Percentiles rank a stretch among this genome's conserved stretches.
phyloP scores from a whole-genome alignment of 2,888 invertebrate species.

The Apotomis turbidana region DNA sequence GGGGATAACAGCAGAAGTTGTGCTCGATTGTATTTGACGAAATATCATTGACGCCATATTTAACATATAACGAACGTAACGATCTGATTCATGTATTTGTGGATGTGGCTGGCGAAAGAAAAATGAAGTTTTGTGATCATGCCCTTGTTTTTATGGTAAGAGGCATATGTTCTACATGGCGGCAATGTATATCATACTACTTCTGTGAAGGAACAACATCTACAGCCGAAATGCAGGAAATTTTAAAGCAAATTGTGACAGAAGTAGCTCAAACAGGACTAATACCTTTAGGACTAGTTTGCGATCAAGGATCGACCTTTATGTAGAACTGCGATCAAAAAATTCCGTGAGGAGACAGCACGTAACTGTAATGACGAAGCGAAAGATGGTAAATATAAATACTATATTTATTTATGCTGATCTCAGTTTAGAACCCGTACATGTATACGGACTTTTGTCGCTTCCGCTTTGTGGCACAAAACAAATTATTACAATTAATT shows the following conservation, averaged over 20 bases:
- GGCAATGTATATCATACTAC: conserved; percentile 11
- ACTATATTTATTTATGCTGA: no score
- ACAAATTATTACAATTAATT: no score
- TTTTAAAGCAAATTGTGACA: conserved; percentile 1
- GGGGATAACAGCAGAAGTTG: conserved; percentile 7
- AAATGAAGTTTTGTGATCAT: conserved; percentile 11
- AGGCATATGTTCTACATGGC: conserved; percentile 7
- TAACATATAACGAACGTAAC: conserved; percentile 8
- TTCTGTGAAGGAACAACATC: conserved; percentile 16
- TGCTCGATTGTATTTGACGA: conserved; percentile 17
- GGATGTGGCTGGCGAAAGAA: conserved; percentile 1
- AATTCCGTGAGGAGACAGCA: no score
- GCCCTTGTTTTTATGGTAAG: conserved; percentile 22
- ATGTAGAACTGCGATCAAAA: no score
- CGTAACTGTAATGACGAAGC: no score
- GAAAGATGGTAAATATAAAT: no score
- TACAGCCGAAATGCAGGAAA: background rate
- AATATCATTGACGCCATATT: background rate
- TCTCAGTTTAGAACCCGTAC: no score
- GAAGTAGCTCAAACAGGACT: conserved; percentile 1
- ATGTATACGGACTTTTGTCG: no score
- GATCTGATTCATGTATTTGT: conserved; percentile 12
- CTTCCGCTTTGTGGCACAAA: no score
- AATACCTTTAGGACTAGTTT: background rate
- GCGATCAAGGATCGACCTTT: conserved; percentile 4